phyloP scores from a whole-genome alignment of 1,140 invertebrate species.

The Bombus waltoni region DNA sequence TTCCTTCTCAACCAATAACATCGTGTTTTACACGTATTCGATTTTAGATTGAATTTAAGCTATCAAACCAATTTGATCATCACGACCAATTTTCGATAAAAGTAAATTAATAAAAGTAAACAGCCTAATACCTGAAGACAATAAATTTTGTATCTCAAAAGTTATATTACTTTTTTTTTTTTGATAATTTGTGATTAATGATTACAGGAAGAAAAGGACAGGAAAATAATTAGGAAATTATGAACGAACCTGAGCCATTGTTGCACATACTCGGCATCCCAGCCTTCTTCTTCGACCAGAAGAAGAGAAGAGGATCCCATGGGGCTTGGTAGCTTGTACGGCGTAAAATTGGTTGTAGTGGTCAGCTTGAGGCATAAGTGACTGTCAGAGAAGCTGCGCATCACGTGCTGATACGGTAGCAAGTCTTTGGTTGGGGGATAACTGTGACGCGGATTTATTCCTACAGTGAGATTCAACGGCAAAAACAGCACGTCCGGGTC shows the following conservation, averaged over 20 bases:
- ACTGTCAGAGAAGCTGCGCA: constrained; percentile 88
- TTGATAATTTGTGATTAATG: not conserved
- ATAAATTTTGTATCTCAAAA: no score
- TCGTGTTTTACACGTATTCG: not conserved
- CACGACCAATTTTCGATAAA: not conserved
- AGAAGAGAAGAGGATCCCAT: constrained; percentile 72
- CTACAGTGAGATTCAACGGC: constrained; percentile 86
- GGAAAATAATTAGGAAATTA: not conserved
- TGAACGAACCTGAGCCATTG: constrained; percentile 85
- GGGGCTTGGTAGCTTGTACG: constrained; percentile 73
- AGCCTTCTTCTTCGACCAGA: constrained; percentile 84
- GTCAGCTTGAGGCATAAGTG: constrained; percentile 87
- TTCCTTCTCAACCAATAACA: not conserved
- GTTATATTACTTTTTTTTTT: not conserved
- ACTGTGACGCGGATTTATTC: constrained; percentile 87
- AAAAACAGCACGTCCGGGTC: constrained; percentile 88
- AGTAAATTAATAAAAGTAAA: not conserved
- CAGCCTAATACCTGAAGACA: no score
- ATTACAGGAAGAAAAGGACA: not conserved
- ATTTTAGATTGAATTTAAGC: no score
- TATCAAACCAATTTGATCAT: not conserved
- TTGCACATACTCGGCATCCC: constrained; percentile 89
- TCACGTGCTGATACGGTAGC: constrained; percentile 88
- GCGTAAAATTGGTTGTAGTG: constrained; percentile 79
- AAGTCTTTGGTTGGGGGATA: constrained; percentile 87